These are phyloP conservation scores for Notodonta dromedarius DNA, from an alignment of 2,888 invertebrate genomes.

Conservation along the genomic window DNA sequence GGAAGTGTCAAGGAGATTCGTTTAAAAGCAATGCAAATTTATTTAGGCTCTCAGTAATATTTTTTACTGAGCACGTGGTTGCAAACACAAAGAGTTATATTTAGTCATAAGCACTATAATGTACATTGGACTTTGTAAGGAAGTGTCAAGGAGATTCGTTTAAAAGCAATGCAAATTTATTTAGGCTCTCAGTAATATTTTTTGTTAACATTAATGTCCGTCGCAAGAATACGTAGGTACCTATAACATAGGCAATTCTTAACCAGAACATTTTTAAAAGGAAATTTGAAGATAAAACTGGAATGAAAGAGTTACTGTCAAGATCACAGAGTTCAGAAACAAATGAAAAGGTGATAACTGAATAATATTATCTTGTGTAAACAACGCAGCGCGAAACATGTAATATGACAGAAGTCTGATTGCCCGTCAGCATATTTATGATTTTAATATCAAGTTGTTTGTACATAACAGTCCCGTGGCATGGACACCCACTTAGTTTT, in stretches of 20 bases:
- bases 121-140: slow-evolving; percentile 25
- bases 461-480: not conserved
- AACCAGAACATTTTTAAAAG: not conserved
- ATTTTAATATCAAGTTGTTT: slow-evolving; percentile 6
- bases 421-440: slow-evolving; percentile 13
- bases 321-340: slow-evolving; percentile 19
- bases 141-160: slow-evolving; percentile 39
- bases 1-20: slow-evolving; percentile 42
- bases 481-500: slow-evolving; percentile 2
- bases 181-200: not conserved
- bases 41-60: not conserved
- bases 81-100: slow-evolving; percentile 26
- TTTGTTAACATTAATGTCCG: not conserved
- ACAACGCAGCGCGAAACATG: slow-evolving; percentile 15
- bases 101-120: slow-evolving; percentile 11
- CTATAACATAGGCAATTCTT: not conserved
- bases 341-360: slow-evolving; percentile 21
- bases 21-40: not conserved
- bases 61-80: slow-evolving; percentile 37
- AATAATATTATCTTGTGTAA: slow-evolving; percentile 17
- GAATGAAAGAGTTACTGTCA: not conserved
- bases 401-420: slow-evolving; percentile 17
- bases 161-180: not conserved
- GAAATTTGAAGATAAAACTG: not conserved
- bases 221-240: not conserved